Evolutionary conservation across 2,888 invertebrate genomes (phyloP).

Genomic region (Fragum sueziense): DNA sequence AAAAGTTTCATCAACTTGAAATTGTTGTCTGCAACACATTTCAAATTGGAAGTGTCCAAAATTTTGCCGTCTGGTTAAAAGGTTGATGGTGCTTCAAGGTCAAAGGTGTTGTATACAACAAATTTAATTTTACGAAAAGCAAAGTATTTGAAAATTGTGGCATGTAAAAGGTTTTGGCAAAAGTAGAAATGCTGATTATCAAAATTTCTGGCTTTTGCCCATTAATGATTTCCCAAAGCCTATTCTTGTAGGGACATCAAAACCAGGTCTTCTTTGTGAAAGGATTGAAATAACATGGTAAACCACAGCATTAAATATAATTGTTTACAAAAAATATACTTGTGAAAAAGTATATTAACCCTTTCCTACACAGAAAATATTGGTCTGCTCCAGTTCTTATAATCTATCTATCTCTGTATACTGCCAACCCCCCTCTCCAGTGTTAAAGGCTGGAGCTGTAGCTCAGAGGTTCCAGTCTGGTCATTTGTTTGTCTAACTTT

Average conservation of each 20-base stretch:
- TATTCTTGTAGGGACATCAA: background rate
- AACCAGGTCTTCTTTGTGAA: background rate
- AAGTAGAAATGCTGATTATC: background rate
- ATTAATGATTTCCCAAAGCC: background rate
- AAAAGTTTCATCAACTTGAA: too few species aligned
- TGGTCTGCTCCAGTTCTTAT: background rate
- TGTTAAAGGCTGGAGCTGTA: background rate
- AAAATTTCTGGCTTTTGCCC: background rate
- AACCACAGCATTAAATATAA: background rate
- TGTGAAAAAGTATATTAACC: too few species aligned
- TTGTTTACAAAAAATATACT: background rate
- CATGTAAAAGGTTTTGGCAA: background rate
- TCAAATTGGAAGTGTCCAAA: too few species aligned
- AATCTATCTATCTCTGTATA: background rate
- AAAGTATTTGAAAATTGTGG: background rate
- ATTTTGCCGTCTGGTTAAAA: too few species aligned
- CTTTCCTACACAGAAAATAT: background rate
- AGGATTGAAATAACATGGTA: background rate
- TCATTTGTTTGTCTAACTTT: background rate
- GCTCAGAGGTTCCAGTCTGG: background rate
- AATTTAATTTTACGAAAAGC: background rate
- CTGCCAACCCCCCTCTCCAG: too few species aligned
- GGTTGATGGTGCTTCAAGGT: background rate
- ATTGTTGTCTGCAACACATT: too few species aligned
- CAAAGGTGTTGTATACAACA: background rate